phyloP scores from a whole-genome alignment of 1,140 invertebrate species.

The Ceratoteleas bidentatus region DNA sequence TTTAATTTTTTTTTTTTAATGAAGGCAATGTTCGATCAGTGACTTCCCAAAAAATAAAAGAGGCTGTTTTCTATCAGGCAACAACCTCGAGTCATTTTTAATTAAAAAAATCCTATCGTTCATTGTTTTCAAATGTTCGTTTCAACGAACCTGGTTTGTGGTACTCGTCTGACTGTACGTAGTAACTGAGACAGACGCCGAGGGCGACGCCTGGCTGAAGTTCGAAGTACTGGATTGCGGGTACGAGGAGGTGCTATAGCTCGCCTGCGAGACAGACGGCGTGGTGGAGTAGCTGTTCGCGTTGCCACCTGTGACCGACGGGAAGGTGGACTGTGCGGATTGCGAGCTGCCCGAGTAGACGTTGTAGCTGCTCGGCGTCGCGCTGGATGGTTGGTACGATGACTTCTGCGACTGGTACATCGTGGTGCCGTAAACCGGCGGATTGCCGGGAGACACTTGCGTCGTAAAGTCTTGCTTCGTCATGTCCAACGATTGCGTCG shows the following conservation, averaged over 20 bases:
- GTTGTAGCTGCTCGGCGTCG: slow-evolving; percentile 74
- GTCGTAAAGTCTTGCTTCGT: slow-evolving; percentile 74
- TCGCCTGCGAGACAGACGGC: slow-evolving; percentile 74
- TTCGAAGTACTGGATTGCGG: slow-evolving; percentile 76
- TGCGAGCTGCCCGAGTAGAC: slow-evolving; percentile 74
- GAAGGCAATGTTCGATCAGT: too few relatives aligned
- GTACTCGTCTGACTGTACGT: slow-evolving; percentile 78
- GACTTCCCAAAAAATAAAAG: too few relatives aligned
- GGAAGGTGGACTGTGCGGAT: slow-evolving; percentile 74
- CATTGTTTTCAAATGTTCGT: too few relatives aligned
- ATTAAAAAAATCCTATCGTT: too few relatives aligned
- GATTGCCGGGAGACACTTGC: slow-evolving; percentile 74
- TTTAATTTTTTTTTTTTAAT: too few relatives aligned
- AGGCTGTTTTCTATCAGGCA: too few relatives aligned
- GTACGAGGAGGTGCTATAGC: slow-evolving; percentile 76
- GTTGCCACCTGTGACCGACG: slow-evolving; percentile 73
- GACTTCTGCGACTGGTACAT: slow-evolving; percentile 77
- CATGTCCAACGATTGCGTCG: slow-evolving; percentile 72
- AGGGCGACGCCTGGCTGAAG: slow-evolving; percentile 77
- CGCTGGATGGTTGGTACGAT: slow-evolving; percentile 73
- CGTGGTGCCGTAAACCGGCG: slow-evolving; percentile 70
- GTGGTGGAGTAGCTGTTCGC: slow-evolving; percentile 76
- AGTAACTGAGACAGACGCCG: slow-evolving; percentile 71
- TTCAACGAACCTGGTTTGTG: slow-evolving; percentile 72
- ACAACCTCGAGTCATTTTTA: too few relatives aligned